Conservation (phyloP, 2,888 invertebrate species). For the Drosophila kambysellisi region DNA sequence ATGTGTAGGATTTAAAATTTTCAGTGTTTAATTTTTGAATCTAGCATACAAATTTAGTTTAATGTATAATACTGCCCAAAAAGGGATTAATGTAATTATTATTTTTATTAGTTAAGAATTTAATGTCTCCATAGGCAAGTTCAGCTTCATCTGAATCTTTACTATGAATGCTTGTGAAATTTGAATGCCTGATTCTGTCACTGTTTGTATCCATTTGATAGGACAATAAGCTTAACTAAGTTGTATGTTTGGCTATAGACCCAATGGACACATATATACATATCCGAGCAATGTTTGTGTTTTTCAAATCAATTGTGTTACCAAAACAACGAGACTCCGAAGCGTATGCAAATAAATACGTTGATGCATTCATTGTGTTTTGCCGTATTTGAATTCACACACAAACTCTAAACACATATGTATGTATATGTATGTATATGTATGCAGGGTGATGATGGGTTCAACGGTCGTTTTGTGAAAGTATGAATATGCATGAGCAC, state of each 20-base stretch:
- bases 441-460: conserved; percentile 26
- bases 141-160: background rate
- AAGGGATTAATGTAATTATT: background rate
- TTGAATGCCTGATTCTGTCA: conserved; percentile 41
- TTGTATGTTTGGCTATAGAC: conserved; percentile 42
- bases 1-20: background rate
- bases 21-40: background rate
- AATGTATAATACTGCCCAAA: background rate
- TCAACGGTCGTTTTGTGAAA: conserved; percentile 56
- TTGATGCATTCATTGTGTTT: conserved; percentile 21
- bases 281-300: conserved; percentile 57
- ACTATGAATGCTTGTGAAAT: conserved; percentile 17
- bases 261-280: conserved; percentile 24
- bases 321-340: conserved; percentile 43
- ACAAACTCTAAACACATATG: conserved; percentile 8
- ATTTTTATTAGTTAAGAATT: background rate
- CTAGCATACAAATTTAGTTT: background rate
- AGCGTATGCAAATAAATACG: conserved; percentile 59
- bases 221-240: conserved; percentile 66
- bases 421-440: background rate
- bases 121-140: background rate
- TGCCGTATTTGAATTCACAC: conserved; percentile 47
- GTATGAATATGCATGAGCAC: conserved; percentile 29
- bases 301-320: conserved; percentile 72
- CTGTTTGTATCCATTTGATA: conserved; percentile 52